phyloP scores from a whole-genome alignment of 2,113 vertebrate genomes.

The Perognathus longimembris region DNA sequence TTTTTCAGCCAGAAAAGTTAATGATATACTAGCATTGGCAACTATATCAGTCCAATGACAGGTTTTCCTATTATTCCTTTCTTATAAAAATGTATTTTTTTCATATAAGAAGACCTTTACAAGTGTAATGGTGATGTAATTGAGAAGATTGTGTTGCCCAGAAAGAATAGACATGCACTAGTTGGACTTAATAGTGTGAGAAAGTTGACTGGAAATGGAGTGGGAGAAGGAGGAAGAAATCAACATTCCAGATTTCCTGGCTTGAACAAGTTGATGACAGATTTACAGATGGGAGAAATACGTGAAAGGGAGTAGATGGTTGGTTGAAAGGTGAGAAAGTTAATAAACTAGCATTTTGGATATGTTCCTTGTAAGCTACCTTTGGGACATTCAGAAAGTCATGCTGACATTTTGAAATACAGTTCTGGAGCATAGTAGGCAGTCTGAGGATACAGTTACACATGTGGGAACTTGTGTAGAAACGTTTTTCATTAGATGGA shows the following conservation, averaged over 20 bases:
- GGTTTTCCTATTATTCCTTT: slow-evolving; percentile 5
- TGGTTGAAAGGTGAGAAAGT: slow-evolving; percentile 49
- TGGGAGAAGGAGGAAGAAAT: background rate
- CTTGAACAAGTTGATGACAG: slow-evolving; percentile 6
- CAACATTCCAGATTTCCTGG: slow-evolving; percentile 16
- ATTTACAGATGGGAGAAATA: slow-evolving; percentile 40
- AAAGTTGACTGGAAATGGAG: background rate
- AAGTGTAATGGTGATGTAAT: background rate
- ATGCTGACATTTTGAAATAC: slow-evolving; percentile 41
- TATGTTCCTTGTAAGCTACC: background rate
- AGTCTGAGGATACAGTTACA: background rate
- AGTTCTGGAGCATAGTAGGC: background rate
- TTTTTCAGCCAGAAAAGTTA: slow-evolving; percentile 25
- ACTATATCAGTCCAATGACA: background rate
- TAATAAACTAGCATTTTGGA: slow-evolving; percentile 46
- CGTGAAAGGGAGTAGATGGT: background rate
- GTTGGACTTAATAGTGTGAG: background rate
- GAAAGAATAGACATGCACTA: background rate
- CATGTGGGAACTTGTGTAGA: background rate
- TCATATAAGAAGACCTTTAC: background rate
- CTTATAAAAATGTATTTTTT: background rate
- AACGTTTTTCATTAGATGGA: background rate
- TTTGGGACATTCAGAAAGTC: background rate
- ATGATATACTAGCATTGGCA: background rate
- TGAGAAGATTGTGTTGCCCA: background rate